A percentile compares a stretch with the other conserved stretches of the same genome.
Evolutionary conservation across 2,888 invertebrate species (phyloP).

Genomic region (Parnassius apollo): DNA sequence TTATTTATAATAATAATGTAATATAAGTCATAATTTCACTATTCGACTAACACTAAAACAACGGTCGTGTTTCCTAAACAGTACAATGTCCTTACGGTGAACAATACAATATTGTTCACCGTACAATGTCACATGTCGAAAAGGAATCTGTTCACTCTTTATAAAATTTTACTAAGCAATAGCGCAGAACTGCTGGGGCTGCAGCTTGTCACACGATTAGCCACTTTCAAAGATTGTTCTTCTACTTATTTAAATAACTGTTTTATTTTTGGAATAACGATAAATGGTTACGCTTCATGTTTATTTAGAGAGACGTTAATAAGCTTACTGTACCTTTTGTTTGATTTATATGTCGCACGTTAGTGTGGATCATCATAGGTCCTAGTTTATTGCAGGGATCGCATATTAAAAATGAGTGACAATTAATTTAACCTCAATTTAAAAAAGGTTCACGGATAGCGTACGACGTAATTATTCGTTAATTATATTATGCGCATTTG

Average conservation of each 20-base stretch:
- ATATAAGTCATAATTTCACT: too few relatives aligned
- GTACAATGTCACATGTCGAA: too few relatives aligned
- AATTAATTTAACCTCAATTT: slow-evolving; percentile 76
- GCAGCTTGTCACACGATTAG: slow-evolving; percentile 15
- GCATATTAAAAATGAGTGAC: slow-evolving; percentile 52
- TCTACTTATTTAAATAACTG: slow-evolving; percentile 24
- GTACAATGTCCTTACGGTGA: too few relatives aligned
- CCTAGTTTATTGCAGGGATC: slow-evolving; percentile 36
- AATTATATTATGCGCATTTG: slow-evolving; percentile 23
- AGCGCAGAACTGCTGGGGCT: slow-evolving; percentile 1
- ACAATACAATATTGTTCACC: too few relatives aligned
- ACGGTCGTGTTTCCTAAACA: too few relatives aligned
- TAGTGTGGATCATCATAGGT: slow-evolving; percentile 40
- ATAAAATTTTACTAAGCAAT: background rate
- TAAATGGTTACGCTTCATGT: slow-evolving; percentile 25
- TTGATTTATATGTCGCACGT: slow-evolving; percentile 24
- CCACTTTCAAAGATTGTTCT: slow-evolving; percentile 2
- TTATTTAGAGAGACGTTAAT: slow-evolving; percentile 19
- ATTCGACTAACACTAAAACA: too few relatives aligned
- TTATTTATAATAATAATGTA: too few relatives aligned
- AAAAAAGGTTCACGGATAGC: slow-evolving; percentile 32
- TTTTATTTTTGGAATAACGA: slow-evolving; percentile 14
- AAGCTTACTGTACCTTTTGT: slow-evolving; percentile 6
- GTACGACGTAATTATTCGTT: slow-evolving; percentile 24
- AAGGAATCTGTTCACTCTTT: too few relatives aligned